Base-by-base conservation (phyloP, 2,113 vertebrate genomes). In the Romanogobio albipinnatus region DNA sequence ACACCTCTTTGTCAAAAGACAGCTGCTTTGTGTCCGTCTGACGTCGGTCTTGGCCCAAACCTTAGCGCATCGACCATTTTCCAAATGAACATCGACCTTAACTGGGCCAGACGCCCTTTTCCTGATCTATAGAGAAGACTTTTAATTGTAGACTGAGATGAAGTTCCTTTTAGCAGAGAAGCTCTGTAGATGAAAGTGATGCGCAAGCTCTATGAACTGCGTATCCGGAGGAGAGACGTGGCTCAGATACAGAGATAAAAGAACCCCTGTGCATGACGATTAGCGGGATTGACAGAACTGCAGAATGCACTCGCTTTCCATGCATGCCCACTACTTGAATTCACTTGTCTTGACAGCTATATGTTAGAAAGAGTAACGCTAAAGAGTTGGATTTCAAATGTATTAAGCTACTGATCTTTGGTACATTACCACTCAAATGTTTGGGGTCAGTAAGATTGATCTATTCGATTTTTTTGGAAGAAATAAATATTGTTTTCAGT, bases 191-290 rank as follows among this genome's bases (percentile, higher is more conserved):
- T 86, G 66, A 89, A 88, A 88, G 49, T 76, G 73, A 82, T 61
- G 22, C 10, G 26, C 26, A 33, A 22, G 15, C 26, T n/a, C 82
- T 71, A 7, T 73, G 78, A 75, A 78, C 59, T 26, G 10, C 14
- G 49, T 33, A 77, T 64, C 24, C 17, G 43, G 71, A 61, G 75
- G 49, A 84, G 76, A 75, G n/a, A 58, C 24, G 62, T 73, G 62
- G 49, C 83, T 81, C 64, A 76, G 75, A 84, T 59, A n/a, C n/a
- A 9, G 7, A 82, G 76, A 89, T 89, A 49, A 87, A 90, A 85
- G 61, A 84, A 45, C 56, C 45, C 11, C 53, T 73, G 47, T 24
- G n/a, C 19, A 13, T 84, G 59, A 83, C 17, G 53, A 84, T 83
- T 62, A 79, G 33, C 22, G 9, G 68, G 75, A 76, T 56, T 47